phyloP scores from a whole-genome alignment of 2,797 vertebrate genomes.

The Podargus strigoides region DNA sequence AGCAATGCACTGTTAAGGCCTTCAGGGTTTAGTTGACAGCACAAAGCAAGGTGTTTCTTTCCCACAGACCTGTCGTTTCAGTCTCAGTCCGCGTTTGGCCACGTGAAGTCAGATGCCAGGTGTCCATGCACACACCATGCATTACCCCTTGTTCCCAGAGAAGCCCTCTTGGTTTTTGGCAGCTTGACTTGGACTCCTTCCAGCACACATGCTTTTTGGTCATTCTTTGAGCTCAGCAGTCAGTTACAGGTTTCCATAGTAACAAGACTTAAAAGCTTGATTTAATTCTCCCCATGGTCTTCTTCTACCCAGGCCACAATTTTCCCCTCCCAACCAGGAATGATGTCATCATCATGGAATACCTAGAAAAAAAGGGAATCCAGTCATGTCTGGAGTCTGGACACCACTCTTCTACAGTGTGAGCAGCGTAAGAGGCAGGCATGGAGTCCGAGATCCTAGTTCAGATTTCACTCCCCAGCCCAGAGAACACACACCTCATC shows the following conservation, averaged over 20 bases:
- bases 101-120: constrained; percentile 14
- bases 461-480: neutral
- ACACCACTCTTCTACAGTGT: no score
- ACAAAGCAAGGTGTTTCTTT: neutral
- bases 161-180: constrained; percentile 65
- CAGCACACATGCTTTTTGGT: constrained; percentile 44
- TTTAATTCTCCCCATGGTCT: constrained; percentile 89
- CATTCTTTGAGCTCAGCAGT: constrained; percentile 55
- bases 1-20: constrained; percentile 65
- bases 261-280: constrained; percentile 42
- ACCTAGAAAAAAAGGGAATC: constrained; percentile 73
- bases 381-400: neutral
- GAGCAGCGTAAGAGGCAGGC: neutral
- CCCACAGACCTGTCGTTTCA: constrained; percentile 4
- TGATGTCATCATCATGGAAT: constrained; percentile 91
- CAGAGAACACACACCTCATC: neutral
- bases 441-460: neutral
- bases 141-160: neutral
- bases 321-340: constrained; percentile 98
- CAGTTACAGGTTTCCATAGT: constrained; percentile 12
- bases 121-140: constrained; percentile 1
- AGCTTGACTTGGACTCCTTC: constrained; percentile 51
- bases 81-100: constrained; percentile 24
- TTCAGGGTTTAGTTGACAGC: constrained; percentile 45
- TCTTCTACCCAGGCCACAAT: constrained; percentile 99